Percentiles rank a stretch among this genome's conserved stretches.
Evolutionary conservation across 2,113 vertebrate species (phyloP).

Genomic region (Odocoileus virginianus): DNA sequence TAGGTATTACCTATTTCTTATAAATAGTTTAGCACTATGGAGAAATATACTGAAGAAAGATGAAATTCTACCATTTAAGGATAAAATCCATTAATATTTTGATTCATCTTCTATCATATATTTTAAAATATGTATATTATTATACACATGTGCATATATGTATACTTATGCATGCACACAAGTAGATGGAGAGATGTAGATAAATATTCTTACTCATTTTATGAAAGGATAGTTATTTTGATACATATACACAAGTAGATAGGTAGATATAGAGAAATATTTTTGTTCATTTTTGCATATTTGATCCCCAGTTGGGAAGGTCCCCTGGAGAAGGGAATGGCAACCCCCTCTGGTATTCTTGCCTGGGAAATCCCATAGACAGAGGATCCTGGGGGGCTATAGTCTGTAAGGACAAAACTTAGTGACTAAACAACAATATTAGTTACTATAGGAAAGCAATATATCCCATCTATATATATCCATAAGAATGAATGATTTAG

Average conservation of each 20-base stretch:
- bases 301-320: background rate
- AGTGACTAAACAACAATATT: background rate
- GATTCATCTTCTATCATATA: background rate
- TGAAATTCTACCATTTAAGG: background rate
- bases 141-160: too few species aligned
- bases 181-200: background rate
- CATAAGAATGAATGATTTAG: background rate
- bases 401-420: background rate
- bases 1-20: background rate
- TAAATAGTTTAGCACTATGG: background rate
- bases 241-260: background rate
- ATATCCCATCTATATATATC: background rate
- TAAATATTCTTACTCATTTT: background rate
- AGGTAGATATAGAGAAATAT: background rate
- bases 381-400: background rate
- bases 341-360: background rate
- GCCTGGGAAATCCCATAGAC: background rate
- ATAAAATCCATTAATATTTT: background rate
- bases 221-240: background rate
- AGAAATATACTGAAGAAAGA: background rate
- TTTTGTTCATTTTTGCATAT: background rate
- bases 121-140: background rate
- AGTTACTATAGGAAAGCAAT: background rate
- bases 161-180: background rate
- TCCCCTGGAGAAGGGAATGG: background rate